Percentiles rank a stretch among this genome's conserved stretches.
phyloP scores from a whole-genome alignment of 2,113 vertebrate species.

The Poecile atricapillus region DNA sequence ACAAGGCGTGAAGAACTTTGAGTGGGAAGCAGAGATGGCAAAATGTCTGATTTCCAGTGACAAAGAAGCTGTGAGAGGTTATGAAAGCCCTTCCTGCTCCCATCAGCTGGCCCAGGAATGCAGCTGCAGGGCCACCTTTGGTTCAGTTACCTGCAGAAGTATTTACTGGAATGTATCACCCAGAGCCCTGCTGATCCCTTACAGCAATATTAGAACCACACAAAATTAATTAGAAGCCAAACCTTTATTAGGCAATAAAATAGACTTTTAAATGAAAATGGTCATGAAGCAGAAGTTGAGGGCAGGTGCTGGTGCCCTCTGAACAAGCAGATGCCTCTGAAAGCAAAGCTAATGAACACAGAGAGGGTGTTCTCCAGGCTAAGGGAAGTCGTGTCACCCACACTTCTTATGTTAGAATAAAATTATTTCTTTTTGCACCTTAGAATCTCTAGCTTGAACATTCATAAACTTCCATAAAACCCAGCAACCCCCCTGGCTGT shows the following conservation, averaged over 20 bases:
- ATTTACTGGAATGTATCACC: neutral
- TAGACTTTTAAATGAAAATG: neutral
- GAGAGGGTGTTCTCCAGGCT: neutral
- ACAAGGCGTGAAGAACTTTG: neutral
- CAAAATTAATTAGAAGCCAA: slow-evolving; percentile 26
- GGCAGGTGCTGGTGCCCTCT: neutral
- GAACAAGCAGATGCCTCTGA: neutral
- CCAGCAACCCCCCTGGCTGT: neutral
- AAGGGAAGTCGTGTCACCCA: neutral
- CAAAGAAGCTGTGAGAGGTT: neutral
- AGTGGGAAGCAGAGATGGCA: neutral
- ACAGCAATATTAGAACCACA: neutral
- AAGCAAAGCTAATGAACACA: neutral
- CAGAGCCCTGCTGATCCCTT: neutral
- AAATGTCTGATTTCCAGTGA: neutral
- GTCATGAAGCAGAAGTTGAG: neutral
- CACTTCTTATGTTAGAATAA: neutral
- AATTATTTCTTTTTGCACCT: neutral
- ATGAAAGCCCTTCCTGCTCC: neutral
- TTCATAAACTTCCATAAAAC: neutral
- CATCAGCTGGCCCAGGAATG: neutral
- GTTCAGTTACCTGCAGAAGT: neutral
- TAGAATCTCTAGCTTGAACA: neutral
- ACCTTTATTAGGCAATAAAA: neutral
- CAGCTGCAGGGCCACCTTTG: neutral